Percentiles rank a stretch among this genome's conserved stretches.
phyloP scores from a whole-genome alignment of 2,888 invertebrate genomes.

The Crematogaster levior region DNA sequence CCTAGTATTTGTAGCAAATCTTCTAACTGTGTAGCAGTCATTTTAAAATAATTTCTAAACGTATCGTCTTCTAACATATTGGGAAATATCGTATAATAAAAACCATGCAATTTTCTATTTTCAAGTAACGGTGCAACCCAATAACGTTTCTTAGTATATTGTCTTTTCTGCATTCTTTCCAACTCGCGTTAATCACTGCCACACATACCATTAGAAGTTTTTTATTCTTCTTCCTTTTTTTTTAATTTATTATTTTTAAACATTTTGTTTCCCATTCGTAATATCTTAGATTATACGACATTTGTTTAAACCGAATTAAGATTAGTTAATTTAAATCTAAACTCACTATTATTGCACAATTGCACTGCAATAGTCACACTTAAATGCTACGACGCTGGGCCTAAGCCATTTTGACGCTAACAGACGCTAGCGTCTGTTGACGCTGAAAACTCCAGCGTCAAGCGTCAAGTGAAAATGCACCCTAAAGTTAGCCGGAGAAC shows the following conservation, averaged over 20 bases:
- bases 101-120: neutral
- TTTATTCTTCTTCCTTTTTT: neutral
- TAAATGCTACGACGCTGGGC: no score
- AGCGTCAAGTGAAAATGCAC: no score
- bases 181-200: neutral
- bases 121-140: neutral
- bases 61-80: neutral
- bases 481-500: no score
- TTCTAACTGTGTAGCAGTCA: neutral
- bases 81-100: neutral
- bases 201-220: neutral
- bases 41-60: neutral
- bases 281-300: neutral
- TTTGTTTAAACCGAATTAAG: neutral
- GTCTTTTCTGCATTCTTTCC: neutral
- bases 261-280: neutral
- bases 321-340: neutral
- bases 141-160: neutral
- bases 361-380: no score
- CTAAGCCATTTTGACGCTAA: no score
- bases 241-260: slow-evolving; percentile 1
- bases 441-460: no score
- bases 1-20: neutral
- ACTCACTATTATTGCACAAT: no score
- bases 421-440: no score